Base-by-base conservation (phyloP, 2,888 invertebrate species). In the Phrixothrix hirtus region DNA sequence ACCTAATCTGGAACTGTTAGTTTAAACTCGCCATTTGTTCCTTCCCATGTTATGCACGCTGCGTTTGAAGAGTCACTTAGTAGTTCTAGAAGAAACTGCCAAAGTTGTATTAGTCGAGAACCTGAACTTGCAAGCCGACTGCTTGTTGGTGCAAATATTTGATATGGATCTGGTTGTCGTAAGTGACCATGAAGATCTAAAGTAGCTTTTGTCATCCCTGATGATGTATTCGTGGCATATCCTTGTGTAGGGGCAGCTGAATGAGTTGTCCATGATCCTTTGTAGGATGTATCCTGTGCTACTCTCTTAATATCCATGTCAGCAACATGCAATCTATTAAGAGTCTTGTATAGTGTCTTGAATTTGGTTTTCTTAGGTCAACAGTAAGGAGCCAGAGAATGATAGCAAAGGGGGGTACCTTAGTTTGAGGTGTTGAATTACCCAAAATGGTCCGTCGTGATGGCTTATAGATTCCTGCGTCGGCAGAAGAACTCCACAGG, bases 1-100 rank as follows among this genome's bases (percentile, higher is more conserved):
- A 96, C 95, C 74, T 98, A 98, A 74, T 98, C 98, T 1, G 98
- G 97, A 78, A 98, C 97, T 12, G 95, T 95, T 69, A 98, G 83
- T 80, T 98, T 98, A 82, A 97, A 97, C 79, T 97, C 97, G 14
- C 97, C 97, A 75, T 96, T 95, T 64, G 95, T 95, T 17, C 96
- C 96, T 77, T 97, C 97, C 98, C 98, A 98, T 61, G 96, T 95
- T 76, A 99, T 98, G 79, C 95, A 95, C 70, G 91, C 90, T 1
- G 95, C 91, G 76, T 98, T 97, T 71, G 90, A 89, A 31, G 92
- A 92, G 78, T 98, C 98, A 60, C 95, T 94, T 63, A 99, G 81
- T 42, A 99, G 83, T 77, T 99, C 98, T 65, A 99, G 83, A 30
- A 99, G 84, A 77, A 99, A 99, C 80, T 99, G 98, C 98, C 98